A percentile compares a stretch with the other conserved stretches of the same genome.
Conservation (phyloP, 1,140 invertebrate genomes). For the Camponotus pennsylvanicus region DNA sequence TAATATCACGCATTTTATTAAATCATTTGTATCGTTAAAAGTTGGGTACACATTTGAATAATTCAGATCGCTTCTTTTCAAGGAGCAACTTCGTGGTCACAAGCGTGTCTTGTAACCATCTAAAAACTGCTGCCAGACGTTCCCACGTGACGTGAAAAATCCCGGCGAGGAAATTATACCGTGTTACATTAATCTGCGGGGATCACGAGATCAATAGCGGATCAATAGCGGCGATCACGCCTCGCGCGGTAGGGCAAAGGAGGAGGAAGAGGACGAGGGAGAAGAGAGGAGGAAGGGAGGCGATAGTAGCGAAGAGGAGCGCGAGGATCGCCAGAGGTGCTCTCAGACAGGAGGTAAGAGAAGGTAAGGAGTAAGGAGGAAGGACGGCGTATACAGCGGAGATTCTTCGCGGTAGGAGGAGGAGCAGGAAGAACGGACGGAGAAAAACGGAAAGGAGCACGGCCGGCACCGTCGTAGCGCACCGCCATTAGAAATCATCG, state of each 20-base stretch:
- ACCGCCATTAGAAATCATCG: conserved; percentile 78
- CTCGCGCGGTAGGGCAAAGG: conserved; percentile 43
- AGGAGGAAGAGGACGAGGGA: conserved; percentile 14
- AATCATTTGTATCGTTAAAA: not conserved
- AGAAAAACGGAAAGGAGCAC: conserved; percentile 59
- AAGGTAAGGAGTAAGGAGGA: conserved; percentile 38
- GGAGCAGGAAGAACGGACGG: conserved; percentile 54
- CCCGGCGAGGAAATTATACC: conserved; percentile 61
- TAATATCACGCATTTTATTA: not conserved
- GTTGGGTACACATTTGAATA: not conserved
- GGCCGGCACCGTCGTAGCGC: conserved; percentile 51
- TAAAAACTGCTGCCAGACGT: conserved; percentile 59
- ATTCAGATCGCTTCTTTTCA: conserved; percentile 3
- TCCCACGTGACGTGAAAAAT: conserved; percentile 62
- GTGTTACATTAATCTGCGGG: conserved; percentile 62
- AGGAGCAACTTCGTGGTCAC: conserved; percentile 19
- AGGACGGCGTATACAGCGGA: conserved; percentile 30
- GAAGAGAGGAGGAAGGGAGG: not conserved
- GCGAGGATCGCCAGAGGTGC: conserved; percentile 56
- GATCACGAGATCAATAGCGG: conserved; percentile 63
- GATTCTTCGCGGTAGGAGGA: conserved; percentile 54
- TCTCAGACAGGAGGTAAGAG: conserved; percentile 7
- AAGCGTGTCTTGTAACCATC: conserved; percentile 40
- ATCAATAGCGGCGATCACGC: conserved; percentile 63
- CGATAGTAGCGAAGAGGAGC: conserved; percentile 33